Percentiles rank a stretch among this genome's conserved stretches.
These are phyloP conservation scores for Augiades crinisus DNA, from an alignment of 2,888 invertebrate genomes.

Conservation along the genomic window DNA sequence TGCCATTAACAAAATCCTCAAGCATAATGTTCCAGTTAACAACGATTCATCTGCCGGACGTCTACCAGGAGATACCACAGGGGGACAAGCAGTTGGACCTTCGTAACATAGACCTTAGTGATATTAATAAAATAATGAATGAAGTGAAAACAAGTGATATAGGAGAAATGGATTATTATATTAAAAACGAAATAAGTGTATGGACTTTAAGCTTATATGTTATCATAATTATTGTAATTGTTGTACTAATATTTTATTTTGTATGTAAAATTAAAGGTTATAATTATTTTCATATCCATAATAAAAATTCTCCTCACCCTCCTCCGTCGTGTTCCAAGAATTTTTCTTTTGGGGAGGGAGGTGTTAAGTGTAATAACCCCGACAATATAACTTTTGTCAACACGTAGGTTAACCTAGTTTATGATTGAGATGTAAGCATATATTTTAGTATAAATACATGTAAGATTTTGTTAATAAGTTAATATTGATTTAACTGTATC, in stretches of 20 bases:
- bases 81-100: background rate
- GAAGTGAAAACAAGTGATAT: background rate
- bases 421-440: too few species aligned
- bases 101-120: background rate
- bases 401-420: too few species aligned
- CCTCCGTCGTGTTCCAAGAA: background rate
- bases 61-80: background rate
- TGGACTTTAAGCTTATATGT: background rate
- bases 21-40: background rate
- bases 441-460: too few species aligned
- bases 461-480: too few species aligned
- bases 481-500: too few species aligned
- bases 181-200: background rate
- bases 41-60: background rate
- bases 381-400: too few species aligned
- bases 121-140: background rate
- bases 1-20: background rate
- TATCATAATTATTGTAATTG: too few species aligned
- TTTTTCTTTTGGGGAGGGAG: constrained; percentile 2
- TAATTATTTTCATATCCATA: too few species aligned
- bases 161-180: background rate
- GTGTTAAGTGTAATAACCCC: constrained; percentile 7
- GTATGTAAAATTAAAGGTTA: too few species aligned
- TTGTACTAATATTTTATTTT: background rate
- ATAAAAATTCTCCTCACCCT: background rate